Evolutionary conservation across 2,888 invertebrate genomes (phyloP).

Genomic region (Amblyteles armatorius): DNA sequence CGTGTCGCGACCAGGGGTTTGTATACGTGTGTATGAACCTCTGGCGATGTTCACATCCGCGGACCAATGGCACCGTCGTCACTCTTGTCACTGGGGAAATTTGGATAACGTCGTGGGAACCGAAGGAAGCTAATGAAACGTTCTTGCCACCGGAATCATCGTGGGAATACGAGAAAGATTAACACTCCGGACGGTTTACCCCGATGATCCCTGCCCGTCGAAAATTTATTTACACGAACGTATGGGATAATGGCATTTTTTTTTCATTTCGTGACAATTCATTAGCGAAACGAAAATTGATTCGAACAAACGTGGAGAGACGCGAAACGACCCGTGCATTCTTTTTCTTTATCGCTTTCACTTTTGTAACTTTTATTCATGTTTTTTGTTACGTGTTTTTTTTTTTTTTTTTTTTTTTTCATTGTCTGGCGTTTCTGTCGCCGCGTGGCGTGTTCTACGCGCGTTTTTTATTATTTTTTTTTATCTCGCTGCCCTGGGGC

Average conservation of each 20-base stretch:
- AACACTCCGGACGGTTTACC: neutral
- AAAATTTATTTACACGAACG: neutral
- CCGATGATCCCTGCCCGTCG: neutral
- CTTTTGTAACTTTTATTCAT: constrained; percentile 2
- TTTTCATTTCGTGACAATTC: neutral
- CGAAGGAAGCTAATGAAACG: constrained; percentile 40
- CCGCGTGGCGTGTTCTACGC: constrained; percentile 16
- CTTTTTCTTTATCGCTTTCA: constrained; percentile 17
- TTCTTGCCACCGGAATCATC: constrained; percentile 18
- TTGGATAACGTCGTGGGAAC: constrained; percentile 44
- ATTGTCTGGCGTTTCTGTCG: constrained; percentile 11
- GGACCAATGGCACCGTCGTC: constrained; percentile 34
- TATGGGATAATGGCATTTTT: neutral
- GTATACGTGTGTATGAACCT: constrained; percentile 9
- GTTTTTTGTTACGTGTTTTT: neutral
- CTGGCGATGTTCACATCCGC: constrained; percentile 13
- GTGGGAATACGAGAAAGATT: constrained; percentile 28
- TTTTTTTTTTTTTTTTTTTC: neutral
- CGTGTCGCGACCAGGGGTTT: neutral
- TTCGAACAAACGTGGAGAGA: neutral
- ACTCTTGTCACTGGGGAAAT: constrained; percentile 51
- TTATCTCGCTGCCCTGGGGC: constrained; percentile 14
- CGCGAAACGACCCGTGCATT: neutral
- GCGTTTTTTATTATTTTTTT: constrained; percentile 8
- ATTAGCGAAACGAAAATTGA: neutral